Percentiles rank a stretch among this genome's conserved stretches.
phyloP scores from a whole-genome alignment of 2,113 vertebrate species.

The Festucalex cinctus region DNA sequence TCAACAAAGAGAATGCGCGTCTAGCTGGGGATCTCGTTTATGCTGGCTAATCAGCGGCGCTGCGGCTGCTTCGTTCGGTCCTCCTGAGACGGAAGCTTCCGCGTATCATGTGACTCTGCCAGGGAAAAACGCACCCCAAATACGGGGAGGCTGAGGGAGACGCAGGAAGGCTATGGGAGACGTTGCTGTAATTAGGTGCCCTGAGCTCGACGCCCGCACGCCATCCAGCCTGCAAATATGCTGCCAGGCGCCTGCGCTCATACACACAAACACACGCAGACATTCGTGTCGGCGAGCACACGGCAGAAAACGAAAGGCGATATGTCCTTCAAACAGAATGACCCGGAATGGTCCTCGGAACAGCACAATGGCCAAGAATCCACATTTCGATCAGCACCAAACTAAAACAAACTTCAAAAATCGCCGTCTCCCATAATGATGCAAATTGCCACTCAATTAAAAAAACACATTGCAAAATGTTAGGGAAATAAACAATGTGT shows the following conservation, averaged over 20 bases:
- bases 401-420: neutral
- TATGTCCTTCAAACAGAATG: neutral
- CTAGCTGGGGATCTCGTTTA: slow-evolving; percentile 62
- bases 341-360: neutral
- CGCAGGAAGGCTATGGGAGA: slow-evolving; percentile 44
- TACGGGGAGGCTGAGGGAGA: slow-evolving; percentile 55
- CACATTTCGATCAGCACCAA: neutral
- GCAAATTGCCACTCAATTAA: too few species aligned
- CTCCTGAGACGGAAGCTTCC: slow-evolving; percentile 50
- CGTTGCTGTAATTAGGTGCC: slow-evolving; percentile 65
- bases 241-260: slow-evolving; percentile 31
- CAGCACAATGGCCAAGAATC: neutral
- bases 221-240: slow-evolving; percentile 43
- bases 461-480: neutral
- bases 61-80: slow-evolving; percentile 35
- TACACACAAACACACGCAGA: slow-evolving; percentile 10
- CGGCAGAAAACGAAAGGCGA: neutral
- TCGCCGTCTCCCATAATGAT: too few species aligned
- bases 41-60: slow-evolving; percentile 53
- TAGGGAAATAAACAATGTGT: neutral
- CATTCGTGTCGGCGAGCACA: neutral
- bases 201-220: slow-evolving; percentile 61
- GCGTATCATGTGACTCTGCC: slow-evolving; percentile 49
- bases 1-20: slow-evolving; percentile 60
- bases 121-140: slow-evolving; percentile 65